Evolutionary conservation across 2,888 invertebrate species (phyloP), one percentile per base, ranked within the genome.

Genomic region (Cheiracanthium punctorium): DNA sequence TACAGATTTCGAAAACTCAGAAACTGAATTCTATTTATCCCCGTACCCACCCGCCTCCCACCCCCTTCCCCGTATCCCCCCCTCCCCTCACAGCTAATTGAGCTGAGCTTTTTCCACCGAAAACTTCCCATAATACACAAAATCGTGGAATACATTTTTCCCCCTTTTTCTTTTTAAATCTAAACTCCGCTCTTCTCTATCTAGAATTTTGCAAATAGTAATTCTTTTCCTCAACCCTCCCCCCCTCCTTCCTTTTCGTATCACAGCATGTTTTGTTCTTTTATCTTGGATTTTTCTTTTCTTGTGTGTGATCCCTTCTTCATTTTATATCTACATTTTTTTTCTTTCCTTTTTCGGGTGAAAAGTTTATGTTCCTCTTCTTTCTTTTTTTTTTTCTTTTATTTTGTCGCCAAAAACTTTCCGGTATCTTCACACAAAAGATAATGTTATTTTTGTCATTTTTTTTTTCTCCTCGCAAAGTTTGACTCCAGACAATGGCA

Each of bases 401-500:
- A 70, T 75, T 70, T 75, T 74, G 52, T 52, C 58, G 37, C 30
- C 58, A 20, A 64, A 82, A 82, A 69, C 75, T 82, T 82, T 73
- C 69, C 20, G 52, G 79, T 85, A 74, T 74, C 79, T 79, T 85
- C 79, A 58, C 67, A 75, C 65, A 82, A 84, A 80, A 85, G 79
- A 85, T 79, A 85, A 74, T 74, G 70, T 70, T 84, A 67, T 85
- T 82, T 79, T 52, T 52, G 58, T 43, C 48, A 70, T 71, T 82
- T 71, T 41, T 58, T 48, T 37, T 64, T 28, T 75, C 71, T 69
- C 33, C 5, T n/a, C 33, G 33, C 37, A 20, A 69, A 69, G 69
- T 69, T 69, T 37, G 24, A 33, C 72, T 24, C 37, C 33, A 20
- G 71, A 33, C 58, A 41, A 58, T 58, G 24, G 4, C 12, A 2